phyloP scores from a whole-genome alignment of 2,113 vertebrate genomes.

The Tragulus kanchil region DNA sequence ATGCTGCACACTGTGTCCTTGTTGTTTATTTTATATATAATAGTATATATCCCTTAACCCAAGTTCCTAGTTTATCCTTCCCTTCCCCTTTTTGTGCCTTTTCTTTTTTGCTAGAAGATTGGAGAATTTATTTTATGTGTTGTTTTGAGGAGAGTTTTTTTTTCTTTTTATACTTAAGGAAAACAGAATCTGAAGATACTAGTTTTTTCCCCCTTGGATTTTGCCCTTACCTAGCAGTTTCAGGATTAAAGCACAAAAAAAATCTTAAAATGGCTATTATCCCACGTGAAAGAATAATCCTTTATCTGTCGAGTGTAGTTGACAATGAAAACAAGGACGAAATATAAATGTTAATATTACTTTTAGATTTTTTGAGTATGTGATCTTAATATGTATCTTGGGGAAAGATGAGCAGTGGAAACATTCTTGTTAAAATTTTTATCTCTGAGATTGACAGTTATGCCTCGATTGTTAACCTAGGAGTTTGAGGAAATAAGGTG shows the following conservation, averaged over 20 bases:
- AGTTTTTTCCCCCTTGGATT: not conserved
- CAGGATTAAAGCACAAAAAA: conserved; percentile 26
- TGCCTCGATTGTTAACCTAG: conserved; percentile 57
- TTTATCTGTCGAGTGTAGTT: not conserved
- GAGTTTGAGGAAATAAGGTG: conserved; percentile 22
- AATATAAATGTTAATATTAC: not conserved
- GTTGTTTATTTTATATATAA: not conserved
- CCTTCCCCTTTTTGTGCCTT: not conserved
- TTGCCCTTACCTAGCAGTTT: conserved; percentile 24
- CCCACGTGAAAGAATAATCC: not conserved
- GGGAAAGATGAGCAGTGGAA: conserved; percentile 26
- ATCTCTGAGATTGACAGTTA: not conserved
- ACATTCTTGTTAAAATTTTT: conserved; percentile 50
- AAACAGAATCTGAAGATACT: conserved; percentile 26
- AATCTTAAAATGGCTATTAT: not conserved
- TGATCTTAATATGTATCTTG: conserved; percentile 3
- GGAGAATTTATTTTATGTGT: conserved; percentile 12
- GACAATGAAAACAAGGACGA: not conserved
- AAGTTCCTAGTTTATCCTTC: not conserved
- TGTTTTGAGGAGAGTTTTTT: not conserved
- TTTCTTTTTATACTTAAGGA: not conserved
- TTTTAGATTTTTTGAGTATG: not conserved
- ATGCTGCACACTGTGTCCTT: not conserved
- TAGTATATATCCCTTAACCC: not conserved
- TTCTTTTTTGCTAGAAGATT: conserved; percentile 4